These are phyloP conservation scores for Drosophila athabasca DNA, from an alignment of 1,140 invertebrate species.

Conservation along the genomic window DNA sequence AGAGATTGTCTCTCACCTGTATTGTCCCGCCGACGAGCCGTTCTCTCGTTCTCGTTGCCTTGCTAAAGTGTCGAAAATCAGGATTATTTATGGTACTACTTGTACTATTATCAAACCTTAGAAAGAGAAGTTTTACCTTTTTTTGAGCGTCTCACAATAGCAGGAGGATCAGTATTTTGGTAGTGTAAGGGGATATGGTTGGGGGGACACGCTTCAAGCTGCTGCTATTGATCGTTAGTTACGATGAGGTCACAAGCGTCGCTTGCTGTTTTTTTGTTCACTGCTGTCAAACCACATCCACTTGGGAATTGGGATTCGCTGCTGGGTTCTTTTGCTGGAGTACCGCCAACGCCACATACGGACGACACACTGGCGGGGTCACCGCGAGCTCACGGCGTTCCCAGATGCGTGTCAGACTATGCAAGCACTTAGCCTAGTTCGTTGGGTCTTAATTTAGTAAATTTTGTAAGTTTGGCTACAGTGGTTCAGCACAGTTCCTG, in stretches of 20 bases:
- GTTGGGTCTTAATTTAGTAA: neutral
- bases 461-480: neutral
- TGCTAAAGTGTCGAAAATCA: no score
- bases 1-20: no score
- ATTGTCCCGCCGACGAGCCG: no score
- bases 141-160: no score
- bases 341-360: slow-evolving; percentile 74
- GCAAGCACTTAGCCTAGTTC: slow-evolving; percentile 1
- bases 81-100: no score
- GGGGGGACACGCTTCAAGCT: neutral
- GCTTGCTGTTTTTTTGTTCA: slow-evolving; percentile 11
- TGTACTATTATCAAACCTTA: no score
- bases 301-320: slow-evolving; percentile 19
- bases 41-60: no score
- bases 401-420: slow-evolving; percentile 24
- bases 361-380: slow-evolving; percentile 28
- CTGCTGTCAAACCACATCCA: slow-evolving; percentile 43
- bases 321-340: slow-evolving; percentile 30
- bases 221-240: slow-evolving; percentile 32
- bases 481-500: neutral
- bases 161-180: no score
- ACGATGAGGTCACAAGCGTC: slow-evolving; percentile 67
- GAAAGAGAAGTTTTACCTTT: no score
- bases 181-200: neutral
- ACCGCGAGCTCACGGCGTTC: slow-evolving; percentile 37